Evolutionary conservation across 2,797 vertebrate species (phyloP).

Genomic region (Premnoplex brunnescens): DNA sequence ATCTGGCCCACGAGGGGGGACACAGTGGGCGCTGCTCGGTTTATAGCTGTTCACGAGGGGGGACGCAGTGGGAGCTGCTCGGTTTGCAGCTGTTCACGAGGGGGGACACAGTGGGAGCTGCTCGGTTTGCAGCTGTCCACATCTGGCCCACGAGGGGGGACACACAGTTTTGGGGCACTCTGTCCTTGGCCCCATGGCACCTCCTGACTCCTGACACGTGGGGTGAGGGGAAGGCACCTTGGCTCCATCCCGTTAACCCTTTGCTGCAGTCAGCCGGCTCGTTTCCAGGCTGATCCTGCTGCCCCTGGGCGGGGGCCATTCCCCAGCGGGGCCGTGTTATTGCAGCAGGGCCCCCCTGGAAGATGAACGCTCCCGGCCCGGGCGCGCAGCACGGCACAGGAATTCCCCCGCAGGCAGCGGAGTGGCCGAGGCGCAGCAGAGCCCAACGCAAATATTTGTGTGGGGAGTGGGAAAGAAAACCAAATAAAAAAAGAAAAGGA

Average conservation of each 20-base stretch:
- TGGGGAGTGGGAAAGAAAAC: background rate
- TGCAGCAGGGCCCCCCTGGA: background rate
- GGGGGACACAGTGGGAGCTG: background rate
- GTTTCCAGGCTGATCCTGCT: background rate
- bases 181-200: background rate
- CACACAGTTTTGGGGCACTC: fast-evolving
- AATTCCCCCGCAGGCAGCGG: background rate
- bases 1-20: fast-evolving
- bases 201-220: background rate
- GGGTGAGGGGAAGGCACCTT: background rate
- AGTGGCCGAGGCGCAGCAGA: background rate
- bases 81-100: too few relatives aligned
- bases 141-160: background rate
- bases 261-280: background rate
- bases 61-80: background rate
- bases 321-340: background rate
- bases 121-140: fast-evolving
- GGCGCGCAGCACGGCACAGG: constrained; percentile 14
- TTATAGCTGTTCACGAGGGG: too few relatives aligned
- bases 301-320: background rate
- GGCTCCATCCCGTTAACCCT: background rate
- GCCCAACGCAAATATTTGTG: constrained; percentile 12
- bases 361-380: background rate
- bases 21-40: background rate
- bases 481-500: too few relatives aligned